Percentiles rank a stretch among this genome's conserved stretches.
These are phyloP conservation scores for Calidris pygmaea DNA, from an alignment of 2,113 vertebrate species.

Conservation along the genomic window DNA sequence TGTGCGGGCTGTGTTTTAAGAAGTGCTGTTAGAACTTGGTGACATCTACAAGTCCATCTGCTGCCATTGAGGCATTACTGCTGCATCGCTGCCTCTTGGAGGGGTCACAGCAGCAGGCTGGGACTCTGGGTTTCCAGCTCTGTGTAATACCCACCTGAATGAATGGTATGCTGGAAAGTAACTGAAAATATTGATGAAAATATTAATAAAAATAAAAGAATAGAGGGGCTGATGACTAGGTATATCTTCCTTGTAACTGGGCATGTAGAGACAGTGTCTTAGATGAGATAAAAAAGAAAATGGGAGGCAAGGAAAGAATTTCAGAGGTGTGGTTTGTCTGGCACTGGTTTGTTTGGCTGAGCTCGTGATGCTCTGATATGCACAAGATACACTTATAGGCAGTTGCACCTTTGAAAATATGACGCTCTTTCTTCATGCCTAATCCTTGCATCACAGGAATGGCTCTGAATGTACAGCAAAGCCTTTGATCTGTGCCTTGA, in stretches of 20 bases:
- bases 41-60: neutral
- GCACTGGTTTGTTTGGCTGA: neutral
- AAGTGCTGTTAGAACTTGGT: neutral
- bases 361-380: neutral
- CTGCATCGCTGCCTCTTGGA: neutral
- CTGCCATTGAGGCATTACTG: neutral
- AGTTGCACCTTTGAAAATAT: slow-evolving; percentile 39
- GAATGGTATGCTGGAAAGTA: neutral
- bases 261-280: neutral
- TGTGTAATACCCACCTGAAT: rapidly evolving
- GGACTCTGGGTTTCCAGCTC: neutral
- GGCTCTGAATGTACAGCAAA: neutral
- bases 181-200: neutral
- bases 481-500: slow-evolving; percentile 22
- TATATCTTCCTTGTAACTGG: neutral
- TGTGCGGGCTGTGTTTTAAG: neutral
- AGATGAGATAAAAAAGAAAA: slow-evolving; percentile 48
- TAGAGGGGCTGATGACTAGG: neutral
- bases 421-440: neutral
- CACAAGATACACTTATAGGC: neutral
- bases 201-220: neutral
- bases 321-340: slow-evolving; percentile 52
- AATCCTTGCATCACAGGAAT: neutral
- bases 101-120: neutral
- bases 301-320: slow-evolving; percentile 24